phyloP scores from a whole-genome alignment of 1,140 invertebrate species.

The Phymastichus coffea region DNA sequence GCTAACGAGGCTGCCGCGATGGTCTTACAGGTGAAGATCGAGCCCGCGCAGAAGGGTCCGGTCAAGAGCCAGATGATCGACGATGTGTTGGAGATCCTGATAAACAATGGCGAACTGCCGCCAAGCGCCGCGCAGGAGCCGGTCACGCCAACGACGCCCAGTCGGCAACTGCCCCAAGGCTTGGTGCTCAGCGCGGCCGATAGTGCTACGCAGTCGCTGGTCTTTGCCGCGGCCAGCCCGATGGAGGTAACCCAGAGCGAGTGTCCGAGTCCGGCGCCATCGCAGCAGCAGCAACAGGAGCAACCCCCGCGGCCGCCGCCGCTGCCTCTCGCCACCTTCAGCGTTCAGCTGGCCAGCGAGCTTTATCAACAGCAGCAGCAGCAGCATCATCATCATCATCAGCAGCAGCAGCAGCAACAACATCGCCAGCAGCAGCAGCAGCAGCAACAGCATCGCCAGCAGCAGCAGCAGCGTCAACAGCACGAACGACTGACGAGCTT shows the following conservation, averaged over 20 bases:
- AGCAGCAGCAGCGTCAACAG: slow-evolving; percentile 38
- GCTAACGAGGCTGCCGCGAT: too few relatives aligned
- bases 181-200: slow-evolving; percentile 50
- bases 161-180: slow-evolving; percentile 51
- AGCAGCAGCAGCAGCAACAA: too few relatives aligned
- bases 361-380: slow-evolving; percentile 42
- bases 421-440: slow-evolving; percentile 37
- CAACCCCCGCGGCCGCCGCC: slow-evolving; percentile 54
- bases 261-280: slow-evolving; percentile 44
- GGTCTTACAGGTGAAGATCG: slow-evolving; percentile 51
- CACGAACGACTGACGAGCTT: slow-evolving; percentile 43
- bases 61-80: slow-evolving; percentile 87
- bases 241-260: slow-evolving; percentile 51
- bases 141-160: slow-evolving; percentile 65
- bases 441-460: slow-evolving; percentile 33
- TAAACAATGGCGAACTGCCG: slow-evolving; percentile 89
- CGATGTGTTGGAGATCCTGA: slow-evolving; percentile 93
- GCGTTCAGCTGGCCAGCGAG: slow-evolving; percentile 53
- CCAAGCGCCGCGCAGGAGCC: slow-evolving; percentile 82
- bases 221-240: slow-evolving; percentile 45
- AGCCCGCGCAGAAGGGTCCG: slow-evolving; percentile 57
- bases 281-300: slow-evolving; percentile 45
- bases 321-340: slow-evolving; percentile 54
- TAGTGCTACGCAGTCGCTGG: slow-evolving; percentile 46
- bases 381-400: too few relatives aligned